phyloP scores from a whole-genome alignment of 2,888 invertebrate genomes.

The Melolontha melolontha region DNA sequence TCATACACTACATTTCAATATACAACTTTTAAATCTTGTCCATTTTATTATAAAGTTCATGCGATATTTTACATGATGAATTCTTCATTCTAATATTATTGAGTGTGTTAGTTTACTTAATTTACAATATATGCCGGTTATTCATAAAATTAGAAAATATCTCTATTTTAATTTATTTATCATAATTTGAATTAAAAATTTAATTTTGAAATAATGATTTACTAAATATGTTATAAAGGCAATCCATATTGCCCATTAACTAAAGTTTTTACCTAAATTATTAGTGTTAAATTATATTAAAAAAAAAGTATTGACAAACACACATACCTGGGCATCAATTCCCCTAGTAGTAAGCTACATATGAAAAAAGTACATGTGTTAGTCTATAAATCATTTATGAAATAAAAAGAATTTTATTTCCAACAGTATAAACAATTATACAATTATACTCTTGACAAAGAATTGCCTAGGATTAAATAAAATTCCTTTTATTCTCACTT shows the following conservation, averaged over 20 bases:
- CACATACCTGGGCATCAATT: conserved; percentile 75
- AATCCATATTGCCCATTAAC: not conserved
- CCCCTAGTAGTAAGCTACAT: conserved; percentile 58
- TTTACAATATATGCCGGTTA: too few species aligned
- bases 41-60: too few species aligned
- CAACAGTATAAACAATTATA: not conserved
- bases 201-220: too few species aligned
- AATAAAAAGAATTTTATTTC: conserved; percentile 40
- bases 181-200: too few species aligned
- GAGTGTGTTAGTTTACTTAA: too few species aligned
- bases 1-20: too few species aligned
- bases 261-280: conserved; percentile 21
- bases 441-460: not conserved
- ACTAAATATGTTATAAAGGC: not conserved
- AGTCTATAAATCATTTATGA: conserved; percentile 38
- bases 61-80: too few species aligned
- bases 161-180: too few species aligned
- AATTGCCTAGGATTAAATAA: conserved; percentile 22
- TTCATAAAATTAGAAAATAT: too few species aligned
- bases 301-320: conserved; percentile 43
- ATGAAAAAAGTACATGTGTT: conserved; percentile 46
- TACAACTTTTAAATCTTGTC: too few species aligned
- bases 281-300: conserved; percentile 39
- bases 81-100: too few species aligned
- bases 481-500: conserved; percentile 34